Percentiles rank a stretch among this genome's conserved stretches.
phyloP scores from a whole-genome alignment of 2,113 vertebrate genomes.

The Pygoscelis adeliae region DNA sequence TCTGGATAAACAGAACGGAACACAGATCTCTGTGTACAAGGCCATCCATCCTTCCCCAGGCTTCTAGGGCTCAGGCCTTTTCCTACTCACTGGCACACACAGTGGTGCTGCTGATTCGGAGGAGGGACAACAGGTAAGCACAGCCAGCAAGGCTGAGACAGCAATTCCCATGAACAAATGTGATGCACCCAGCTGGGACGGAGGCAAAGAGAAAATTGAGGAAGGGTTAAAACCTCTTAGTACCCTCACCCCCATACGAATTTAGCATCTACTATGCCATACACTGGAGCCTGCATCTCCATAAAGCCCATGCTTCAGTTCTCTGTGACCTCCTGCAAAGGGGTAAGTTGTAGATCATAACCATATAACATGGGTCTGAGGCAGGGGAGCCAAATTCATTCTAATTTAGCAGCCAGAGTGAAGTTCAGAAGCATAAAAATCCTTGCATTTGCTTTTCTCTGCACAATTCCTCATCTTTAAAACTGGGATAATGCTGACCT shows the following conservation, averaged over 20 bases:
- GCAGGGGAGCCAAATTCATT: neutral
- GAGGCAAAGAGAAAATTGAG: neutral
- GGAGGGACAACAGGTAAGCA: neutral
- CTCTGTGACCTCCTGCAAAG: neutral
- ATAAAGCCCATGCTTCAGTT: neutral
- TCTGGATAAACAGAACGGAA: neutral
- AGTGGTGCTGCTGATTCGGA: neutral
- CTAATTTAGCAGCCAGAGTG: neutral
- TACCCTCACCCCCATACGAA: neutral
- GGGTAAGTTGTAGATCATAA: neutral
- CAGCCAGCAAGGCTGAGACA: neutral
- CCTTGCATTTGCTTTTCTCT: neutral
- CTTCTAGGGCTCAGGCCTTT: neutral
- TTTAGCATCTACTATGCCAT: neutral
- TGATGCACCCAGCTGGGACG: neutral
- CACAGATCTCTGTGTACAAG: neutral
- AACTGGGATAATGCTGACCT: neutral
- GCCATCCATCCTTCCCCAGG: neutral
- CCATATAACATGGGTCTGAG: neutral
- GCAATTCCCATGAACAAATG: neutral
- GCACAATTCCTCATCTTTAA: constrained; percentile 15
- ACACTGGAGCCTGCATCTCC: neutral
- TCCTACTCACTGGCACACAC: neutral
- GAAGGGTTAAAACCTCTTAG: neutral
- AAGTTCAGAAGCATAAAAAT: neutral